Evolutionary conservation across 2,888 invertebrate genomes (phyloP), one percentile per base, ranked within the genome.

Genomic region (Periphyllus acericola): DNA sequence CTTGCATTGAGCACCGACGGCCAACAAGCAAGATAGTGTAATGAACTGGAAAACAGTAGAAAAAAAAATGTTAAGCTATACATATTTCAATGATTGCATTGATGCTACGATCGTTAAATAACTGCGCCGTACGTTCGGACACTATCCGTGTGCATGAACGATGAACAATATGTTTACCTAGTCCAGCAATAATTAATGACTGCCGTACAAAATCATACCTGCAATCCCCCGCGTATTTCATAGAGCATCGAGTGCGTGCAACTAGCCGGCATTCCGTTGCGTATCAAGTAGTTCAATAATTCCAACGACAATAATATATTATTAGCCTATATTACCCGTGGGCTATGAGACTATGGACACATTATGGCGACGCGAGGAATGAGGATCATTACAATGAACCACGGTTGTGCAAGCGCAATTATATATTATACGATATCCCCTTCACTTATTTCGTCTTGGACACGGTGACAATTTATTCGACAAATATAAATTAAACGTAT

Each of bases 11-110:
- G 66, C 74, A 29, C 79, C 25, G 78, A 46, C 87, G 1, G 80
- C 80, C 80, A 87, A 81, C 17, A 87, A 81, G 60, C 80, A 87
- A 32, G 81, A 81, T 29, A 81, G 40, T 66, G 72, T 74, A 25
- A 87, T 1, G n/a, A 87, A 32, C 87, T 87, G 46, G 4, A 87
- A 87, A 68, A 78, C 3, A 78, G 17, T 34, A 85, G 8, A n/a
- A 78, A 83, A 14, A 29, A 21, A 74, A 32, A 21, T 21, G 29
- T 34, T 34, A 29, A 72, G 21, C 21, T 3, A 60, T 4, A 25
- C 60, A 9, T 60, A 25, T 21, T 52, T 60, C 9, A 4, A 46
- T 25, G 60, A 21, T 60, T 21, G 3, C 21, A 60, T 21, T 25
- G 60, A 60, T 25, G 21, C 6, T 60, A 25, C 6, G 25, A 19